A percentile compares a stretch with the other conserved stretches of the same genome.
Evolutionary conservation across 2,888 invertebrate species (phyloP).

Genomic region (Leucoptera coffeella): DNA sequence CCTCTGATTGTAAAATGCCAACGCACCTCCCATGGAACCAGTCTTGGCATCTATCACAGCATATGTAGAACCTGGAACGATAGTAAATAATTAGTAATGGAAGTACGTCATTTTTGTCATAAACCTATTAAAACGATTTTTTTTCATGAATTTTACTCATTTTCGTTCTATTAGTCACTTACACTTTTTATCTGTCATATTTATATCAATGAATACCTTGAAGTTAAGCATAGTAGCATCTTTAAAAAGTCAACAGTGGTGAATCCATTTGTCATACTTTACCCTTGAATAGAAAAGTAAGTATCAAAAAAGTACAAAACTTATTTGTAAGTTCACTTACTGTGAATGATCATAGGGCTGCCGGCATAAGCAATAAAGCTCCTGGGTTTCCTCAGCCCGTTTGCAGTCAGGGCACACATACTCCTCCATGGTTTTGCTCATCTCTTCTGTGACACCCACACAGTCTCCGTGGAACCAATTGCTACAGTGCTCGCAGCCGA

Average conservation of each 20-base stretch:
- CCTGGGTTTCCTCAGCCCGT: constrained; percentile 81
- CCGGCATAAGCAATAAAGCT: constrained; percentile 91
- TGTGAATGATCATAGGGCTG: constrained; percentile 97
- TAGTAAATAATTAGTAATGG: constrained; percentile 6
- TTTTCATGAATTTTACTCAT: too few relatives aligned
- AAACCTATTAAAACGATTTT: too few relatives aligned
- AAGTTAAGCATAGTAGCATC: too few relatives aligned
- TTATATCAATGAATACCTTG: too few relatives aligned
- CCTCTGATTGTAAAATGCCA: constrained; percentile 88
- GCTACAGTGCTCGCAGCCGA: constrained; percentile 94
- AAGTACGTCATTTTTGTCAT: too few relatives aligned
- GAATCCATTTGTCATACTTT: too few relatives aligned
- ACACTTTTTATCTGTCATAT: too few relatives aligned
- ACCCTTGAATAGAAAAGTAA: too few relatives aligned
- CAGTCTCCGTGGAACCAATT: constrained; percentile 99
- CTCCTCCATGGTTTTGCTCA: constrained; percentile 83
- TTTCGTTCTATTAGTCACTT: too few relatives aligned
- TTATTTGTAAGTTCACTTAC: constrained; percentile 61
- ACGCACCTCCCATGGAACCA: constrained; percentile 99
- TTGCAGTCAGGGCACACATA: constrained; percentile 85
- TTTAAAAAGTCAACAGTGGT: too few relatives aligned
- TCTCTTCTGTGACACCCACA: constrained; percentile 87
- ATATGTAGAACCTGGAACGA: constrained; percentile 88
- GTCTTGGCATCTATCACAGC: constrained; percentile 97
- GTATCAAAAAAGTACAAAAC: too few relatives aligned